Percentiles rank a stretch among this genome's conserved stretches.
Conservation (phyloP, 2,113 vertebrate genomes). For the Solea senegalensis region DNA sequence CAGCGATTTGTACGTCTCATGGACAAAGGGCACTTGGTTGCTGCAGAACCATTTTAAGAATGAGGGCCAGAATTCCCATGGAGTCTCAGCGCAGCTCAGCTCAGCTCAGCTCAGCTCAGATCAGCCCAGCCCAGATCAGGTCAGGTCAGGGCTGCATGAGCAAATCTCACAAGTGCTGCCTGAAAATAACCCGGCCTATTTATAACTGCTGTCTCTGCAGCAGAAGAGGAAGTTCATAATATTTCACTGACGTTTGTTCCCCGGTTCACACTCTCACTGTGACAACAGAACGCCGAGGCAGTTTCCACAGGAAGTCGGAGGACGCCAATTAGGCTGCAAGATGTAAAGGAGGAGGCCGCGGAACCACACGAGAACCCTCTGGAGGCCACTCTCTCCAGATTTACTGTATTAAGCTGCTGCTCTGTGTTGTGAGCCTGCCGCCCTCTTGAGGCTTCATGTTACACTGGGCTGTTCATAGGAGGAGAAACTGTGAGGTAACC, state of each 20-base stretch:
- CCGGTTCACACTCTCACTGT: conserved; percentile 9
- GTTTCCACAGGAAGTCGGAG: conserved; percentile 72
- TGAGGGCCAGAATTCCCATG: neutral
- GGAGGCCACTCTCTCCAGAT: neutral
- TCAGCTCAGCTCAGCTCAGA: conserved; percentile 35
- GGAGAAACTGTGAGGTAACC: neutral
- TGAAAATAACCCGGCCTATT: conserved; percentile 71
- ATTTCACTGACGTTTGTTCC: conserved; percentile 72
- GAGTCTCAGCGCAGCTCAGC: conserved; percentile 38
- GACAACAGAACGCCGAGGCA: conserved; percentile 40
- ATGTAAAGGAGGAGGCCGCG: conserved; percentile 14
- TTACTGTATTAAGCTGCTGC: neutral
- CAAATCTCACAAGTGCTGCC: conserved; percentile 62
- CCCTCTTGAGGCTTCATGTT: conserved; percentile 68
- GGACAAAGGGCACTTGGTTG: conserved; percentile 23
- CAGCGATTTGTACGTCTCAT: neutral
- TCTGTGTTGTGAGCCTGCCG: conserved; percentile 51
- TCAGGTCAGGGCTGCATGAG: conserved; percentile 36
- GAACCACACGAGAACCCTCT: neutral
- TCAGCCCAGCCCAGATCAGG: conserved; percentile 33
- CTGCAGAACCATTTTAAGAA: conserved; percentile 13
- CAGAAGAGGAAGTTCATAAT: conserved; percentile 66
- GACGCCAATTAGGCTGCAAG: conserved; percentile 51
- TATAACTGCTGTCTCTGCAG: conserved; percentile 67
- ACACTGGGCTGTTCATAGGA: conserved; percentile 26